Evolutionary conservation across 2,888 invertebrate species (phyloP).

Genomic region (Acronicta aceris): DNA sequence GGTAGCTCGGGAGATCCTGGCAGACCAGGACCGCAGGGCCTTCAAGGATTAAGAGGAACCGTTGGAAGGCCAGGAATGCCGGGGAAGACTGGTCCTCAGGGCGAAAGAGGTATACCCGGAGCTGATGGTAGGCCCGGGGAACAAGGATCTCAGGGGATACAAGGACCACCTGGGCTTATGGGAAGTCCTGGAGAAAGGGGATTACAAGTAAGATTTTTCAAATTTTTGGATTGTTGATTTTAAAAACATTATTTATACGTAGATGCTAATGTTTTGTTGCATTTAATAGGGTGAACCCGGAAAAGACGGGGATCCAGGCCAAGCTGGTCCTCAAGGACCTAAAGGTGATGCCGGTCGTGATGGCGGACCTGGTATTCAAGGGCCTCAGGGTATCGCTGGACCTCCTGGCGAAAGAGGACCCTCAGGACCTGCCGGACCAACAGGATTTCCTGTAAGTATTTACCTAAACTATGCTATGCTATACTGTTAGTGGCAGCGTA

Average conservation of each 20-base stretch:
- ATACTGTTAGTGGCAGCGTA: too few relatives aligned
- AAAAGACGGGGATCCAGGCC: conserved; percentile 94
- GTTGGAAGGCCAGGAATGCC: conserved; percentile 92
- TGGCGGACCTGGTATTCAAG: conserved; percentile 93
- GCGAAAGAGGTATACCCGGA: conserved; percentile 93
- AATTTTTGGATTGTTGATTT: too few relatives aligned
- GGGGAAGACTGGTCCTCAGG: conserved; percentile 92
- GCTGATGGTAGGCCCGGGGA: conserved; percentile 96
- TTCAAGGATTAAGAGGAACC: conserved; percentile 90
- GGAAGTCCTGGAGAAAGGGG: conserved; percentile 95
- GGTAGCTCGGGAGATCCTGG: conserved; percentile 91
- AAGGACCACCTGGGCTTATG: conserved; percentile 94
- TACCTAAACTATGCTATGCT: background rate
- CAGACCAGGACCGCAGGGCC: conserved; percentile 91
- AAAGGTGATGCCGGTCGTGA: conserved; percentile 94
- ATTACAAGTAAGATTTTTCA: conserved; percentile 86
- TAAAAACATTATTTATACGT: background rate
- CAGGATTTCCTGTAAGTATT: conserved; percentile 92
- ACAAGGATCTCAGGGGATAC: conserved; percentile 93
- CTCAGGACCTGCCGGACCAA: conserved; percentile 93
- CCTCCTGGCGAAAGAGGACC: conserved; percentile 93
- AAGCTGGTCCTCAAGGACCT: conserved; percentile 93
- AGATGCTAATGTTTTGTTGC: background rate
- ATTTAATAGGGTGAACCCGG: conserved; percentile 91
- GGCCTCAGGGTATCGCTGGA: conserved; percentile 92